Evolutionary conservation across 2,888 invertebrate genomes (phyloP).

Genomic region (Pantelozetes paolii): DNA sequence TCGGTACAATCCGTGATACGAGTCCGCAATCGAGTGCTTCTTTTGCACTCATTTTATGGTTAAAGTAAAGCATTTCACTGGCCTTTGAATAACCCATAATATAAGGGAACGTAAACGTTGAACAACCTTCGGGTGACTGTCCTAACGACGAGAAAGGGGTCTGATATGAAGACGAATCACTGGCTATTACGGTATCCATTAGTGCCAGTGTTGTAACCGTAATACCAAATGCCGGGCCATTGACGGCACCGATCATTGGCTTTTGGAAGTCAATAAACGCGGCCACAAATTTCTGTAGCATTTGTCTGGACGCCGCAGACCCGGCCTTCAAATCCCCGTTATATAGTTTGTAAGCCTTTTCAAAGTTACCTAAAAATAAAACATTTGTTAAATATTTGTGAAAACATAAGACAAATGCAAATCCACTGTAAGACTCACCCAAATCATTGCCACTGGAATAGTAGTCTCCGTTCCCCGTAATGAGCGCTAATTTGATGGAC

Average conservation of each 20-base stretch:
- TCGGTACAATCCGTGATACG: constrained; percentile 70
- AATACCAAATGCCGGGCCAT: constrained; percentile 92
- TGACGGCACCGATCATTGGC: constrained; percentile 76
- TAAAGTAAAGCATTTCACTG: constrained; percentile 61
- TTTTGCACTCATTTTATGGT: constrained; percentile 68
- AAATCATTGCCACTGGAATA: constrained; percentile 82
- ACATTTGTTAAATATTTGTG: not conserved
- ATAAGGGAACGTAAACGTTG: constrained; percentile 75
- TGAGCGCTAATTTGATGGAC: constrained; percentile 53
- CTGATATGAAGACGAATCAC: constrained; percentile 79
- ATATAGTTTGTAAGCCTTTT: constrained; percentile 33
- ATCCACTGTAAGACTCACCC: constrained; percentile 54
- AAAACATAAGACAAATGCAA: not conserved
- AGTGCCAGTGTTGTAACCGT: constrained; percentile 76
- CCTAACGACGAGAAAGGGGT: constrained; percentile 83
- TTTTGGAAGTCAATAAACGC: constrained; percentile 83
- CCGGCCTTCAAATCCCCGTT: constrained; percentile 50
- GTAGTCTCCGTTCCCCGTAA: constrained; percentile 67
- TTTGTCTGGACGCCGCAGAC: constrained; percentile 51
- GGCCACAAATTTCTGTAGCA: constrained; percentile 57
- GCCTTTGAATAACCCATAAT: constrained; percentile 68
- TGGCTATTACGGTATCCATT: constrained; percentile 82
- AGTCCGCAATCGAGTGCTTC: constrained; percentile 75
- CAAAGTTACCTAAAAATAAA: constrained; percentile 36
- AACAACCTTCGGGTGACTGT: constrained; percentile 82